phyloP scores from a whole-genome alignment of 2,888 invertebrate genomes.

The Torymus auratus region DNA sequence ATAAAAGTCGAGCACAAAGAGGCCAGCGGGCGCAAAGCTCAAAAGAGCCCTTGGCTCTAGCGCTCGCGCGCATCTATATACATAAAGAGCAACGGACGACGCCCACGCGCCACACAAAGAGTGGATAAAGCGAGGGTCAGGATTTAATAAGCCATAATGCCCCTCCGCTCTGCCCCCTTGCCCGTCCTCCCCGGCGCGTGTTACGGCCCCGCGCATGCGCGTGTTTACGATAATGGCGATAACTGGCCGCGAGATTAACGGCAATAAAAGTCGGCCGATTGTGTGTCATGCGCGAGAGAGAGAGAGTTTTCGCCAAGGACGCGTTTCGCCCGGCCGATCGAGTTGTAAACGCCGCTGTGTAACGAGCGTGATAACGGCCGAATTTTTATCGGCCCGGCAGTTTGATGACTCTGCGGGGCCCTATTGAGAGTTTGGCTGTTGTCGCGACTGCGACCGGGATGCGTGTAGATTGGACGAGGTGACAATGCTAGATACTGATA shows the following conservation, averaged over 20 bases:
- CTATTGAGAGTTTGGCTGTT: background rate
- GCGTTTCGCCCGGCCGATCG: background rate
- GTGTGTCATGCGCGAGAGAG: background rate
- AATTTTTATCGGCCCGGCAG: slow-evolving; percentile 47
- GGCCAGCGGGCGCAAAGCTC: background rate
- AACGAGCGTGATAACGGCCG: slow-evolving; percentile 24
- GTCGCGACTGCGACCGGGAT: background rate
- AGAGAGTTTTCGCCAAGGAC: too few species aligned
- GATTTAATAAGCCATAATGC: slow-evolving; percentile 53
- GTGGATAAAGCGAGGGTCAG: slow-evolving; percentile 2
- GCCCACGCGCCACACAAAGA: too few species aligned
- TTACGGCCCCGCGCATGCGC: background rate
- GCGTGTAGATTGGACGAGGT: too few species aligned
- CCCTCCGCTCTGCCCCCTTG: slow-evolving; percentile 9
- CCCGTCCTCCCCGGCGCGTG: background rate
- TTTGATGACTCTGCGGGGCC: slow-evolving; percentile 13
- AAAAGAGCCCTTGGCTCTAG: background rate
- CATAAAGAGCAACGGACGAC: too few species aligned
- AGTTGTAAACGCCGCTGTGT: slow-evolving; percentile 42
- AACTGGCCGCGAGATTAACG: slow-evolving; percentile 46
- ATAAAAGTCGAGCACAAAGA: background rate
- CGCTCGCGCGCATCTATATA: background rate
- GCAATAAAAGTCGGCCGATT: slow-evolving; percentile 52
- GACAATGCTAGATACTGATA: too few species aligned
- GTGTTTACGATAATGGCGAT: slow-evolving; percentile 50